phyloP scores from a whole-genome alignment of 2,797 vertebrate genomes.

The Pangasius macronema region DNA sequence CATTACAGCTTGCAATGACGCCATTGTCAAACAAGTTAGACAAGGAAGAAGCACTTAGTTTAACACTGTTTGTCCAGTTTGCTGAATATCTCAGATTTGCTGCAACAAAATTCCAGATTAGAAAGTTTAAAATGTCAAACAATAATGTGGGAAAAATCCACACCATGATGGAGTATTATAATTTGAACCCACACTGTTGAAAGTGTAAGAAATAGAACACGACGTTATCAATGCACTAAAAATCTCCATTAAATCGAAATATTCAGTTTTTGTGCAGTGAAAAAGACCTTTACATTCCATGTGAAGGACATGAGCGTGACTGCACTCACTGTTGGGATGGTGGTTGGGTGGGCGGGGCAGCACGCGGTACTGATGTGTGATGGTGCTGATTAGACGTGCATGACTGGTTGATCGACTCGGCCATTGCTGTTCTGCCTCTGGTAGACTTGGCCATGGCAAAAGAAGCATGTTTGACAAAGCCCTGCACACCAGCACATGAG shows the following conservation, averaged over 20 bases:
- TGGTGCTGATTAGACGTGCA: slow-evolving; percentile 83
- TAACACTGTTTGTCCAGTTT: not conserved
- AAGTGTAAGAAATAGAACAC: not conserved
- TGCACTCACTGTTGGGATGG: slow-evolving; percentile 78
- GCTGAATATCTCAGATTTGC: not conserved
- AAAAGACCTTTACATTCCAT: not conserved
- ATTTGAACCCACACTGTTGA: not conserved
- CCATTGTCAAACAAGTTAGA: not conserved
- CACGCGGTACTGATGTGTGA: slow-evolving; percentile 86
- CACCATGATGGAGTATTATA: not conserved
- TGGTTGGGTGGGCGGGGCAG: slow-evolving; percentile 74
- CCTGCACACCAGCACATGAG: slow-evolving; percentile 91
- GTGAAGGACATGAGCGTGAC: not conserved
- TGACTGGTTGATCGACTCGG: slow-evolving; percentile 90
- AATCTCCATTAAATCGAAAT: not conserved
- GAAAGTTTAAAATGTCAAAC: not conserved
- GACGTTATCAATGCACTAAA: not conserved
- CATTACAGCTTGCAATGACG: not conserved
- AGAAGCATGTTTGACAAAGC: slow-evolving; percentile 93
- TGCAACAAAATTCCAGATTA: not conserved
- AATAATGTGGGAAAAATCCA: not conserved
- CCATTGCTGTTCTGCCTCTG: slow-evolving; percentile 95
- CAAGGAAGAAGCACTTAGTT: not conserved
- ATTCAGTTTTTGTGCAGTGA: not conserved
- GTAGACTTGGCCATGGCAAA: slow-evolving; percentile 92